A percentile compares a stretch with the other conserved stretches of the same genome.
Evolutionary conservation across 2,888 invertebrate species (phyloP).

Genomic region (Melipona bicolor): DNA sequence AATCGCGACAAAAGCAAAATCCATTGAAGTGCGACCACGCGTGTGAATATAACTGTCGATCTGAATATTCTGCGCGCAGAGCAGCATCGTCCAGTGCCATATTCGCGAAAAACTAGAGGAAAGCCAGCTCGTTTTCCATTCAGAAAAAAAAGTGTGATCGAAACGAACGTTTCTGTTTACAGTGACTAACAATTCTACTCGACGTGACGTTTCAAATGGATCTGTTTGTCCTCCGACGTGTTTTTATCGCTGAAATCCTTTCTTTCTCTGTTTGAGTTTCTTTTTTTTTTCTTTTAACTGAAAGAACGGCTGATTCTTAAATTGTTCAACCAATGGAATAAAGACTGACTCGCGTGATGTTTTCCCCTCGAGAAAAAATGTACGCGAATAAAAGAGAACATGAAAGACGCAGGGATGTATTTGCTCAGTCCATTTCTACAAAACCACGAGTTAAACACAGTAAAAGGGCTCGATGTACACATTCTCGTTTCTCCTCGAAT

Average conservation of each 20-base stretch:
- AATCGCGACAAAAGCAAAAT: slow-evolving; percentile 77
- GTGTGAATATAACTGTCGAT: slow-evolving; percentile 81
- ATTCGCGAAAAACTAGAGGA: slow-evolving; percentile 31
- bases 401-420: slow-evolving; percentile 48
- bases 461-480: slow-evolving; percentile 49
- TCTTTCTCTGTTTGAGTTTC: background rate
- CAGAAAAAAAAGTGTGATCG: slow-evolving; percentile 38
- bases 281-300: background rate
- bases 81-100: slow-evolving; percentile 47
- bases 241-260: background rate
- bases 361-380: slow-evolving; percentile 25
- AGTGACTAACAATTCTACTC: slow-evolving; percentile 37
- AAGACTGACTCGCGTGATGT: slow-evolving; percentile 31
- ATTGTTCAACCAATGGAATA: slow-evolving; percentile 14
- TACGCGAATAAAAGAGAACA: slow-evolving; percentile 37
- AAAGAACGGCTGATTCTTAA: slow-evolving; percentile 4
- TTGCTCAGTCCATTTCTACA: slow-evolving; percentile 45
- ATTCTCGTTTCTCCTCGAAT: slow-evolving; percentile 59
- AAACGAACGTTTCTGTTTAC: slow-evolving; percentile 47
- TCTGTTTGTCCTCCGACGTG: background rate
- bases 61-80: slow-evolving; percentile 51
- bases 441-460: slow-evolving; percentile 52
- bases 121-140: slow-evolving; percentile 42
- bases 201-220: background rate
- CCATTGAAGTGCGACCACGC: slow-evolving; percentile 80